Conservation (phyloP, 2,888 invertebrate species). For the Hypomecis punctinalis region DNA sequence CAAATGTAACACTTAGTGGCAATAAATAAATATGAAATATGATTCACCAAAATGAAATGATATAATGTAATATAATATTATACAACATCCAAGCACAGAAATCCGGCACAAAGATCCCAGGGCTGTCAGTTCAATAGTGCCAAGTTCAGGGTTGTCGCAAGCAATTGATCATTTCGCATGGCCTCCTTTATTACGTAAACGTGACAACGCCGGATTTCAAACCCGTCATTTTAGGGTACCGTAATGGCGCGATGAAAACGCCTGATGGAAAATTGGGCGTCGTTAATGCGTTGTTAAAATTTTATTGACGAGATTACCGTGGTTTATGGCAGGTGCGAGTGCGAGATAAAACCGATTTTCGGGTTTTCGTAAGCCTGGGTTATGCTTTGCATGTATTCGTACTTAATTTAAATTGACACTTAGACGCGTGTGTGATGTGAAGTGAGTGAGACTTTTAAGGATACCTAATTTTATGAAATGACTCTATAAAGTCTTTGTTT, state of each 20-base stretch:
- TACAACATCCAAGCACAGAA: not conserved
- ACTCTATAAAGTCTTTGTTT: too few species aligned
- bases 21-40: too few species aligned
- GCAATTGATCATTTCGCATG: slow-evolving; percentile 63
- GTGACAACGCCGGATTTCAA: slow-evolving; percentile 58
- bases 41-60: too few species aligned
- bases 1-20: too few species aligned
- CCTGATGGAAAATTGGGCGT: slow-evolving; percentile 29
- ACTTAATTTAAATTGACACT: not conserved
- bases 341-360: slow-evolving; percentile 17
- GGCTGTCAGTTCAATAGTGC: slow-evolving; percentile 7
- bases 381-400: not conserved
- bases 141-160: slow-evolving; percentile 21
- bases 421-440: too few species aligned
- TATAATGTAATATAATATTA: too few species aligned
- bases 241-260: slow-evolving; percentile 29
- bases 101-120: not conserved
- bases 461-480: too few species aligned
- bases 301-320: slow-evolving; percentile 29
- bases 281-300: slow-evolving; percentile 32
- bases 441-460: too few species aligned
- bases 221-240: slow-evolving; percentile 41
- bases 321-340: slow-evolving; percentile 29
- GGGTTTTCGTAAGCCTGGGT: slow-evolving; percentile 11
- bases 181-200: slow-evolving; percentile 59